Conservation (phyloP, 1,140 invertebrate genomes). For the Drosophila micromelanica region DNA sequence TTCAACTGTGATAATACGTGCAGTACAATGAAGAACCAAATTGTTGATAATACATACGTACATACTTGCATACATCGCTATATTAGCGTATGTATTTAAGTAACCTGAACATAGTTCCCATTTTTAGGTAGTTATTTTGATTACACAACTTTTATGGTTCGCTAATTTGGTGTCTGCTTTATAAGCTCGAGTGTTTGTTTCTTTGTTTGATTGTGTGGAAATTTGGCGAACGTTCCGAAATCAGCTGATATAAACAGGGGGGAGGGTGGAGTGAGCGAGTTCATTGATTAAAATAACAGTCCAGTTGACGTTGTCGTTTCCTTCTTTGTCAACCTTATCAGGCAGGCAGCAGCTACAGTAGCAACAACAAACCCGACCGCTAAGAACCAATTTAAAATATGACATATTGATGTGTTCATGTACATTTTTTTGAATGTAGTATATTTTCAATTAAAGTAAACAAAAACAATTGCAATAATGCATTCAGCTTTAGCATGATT, state of each 20-base stretch:
- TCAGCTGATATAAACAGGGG: slow-evolving; percentile 46
- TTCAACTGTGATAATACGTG: slow-evolving; percentile 17
- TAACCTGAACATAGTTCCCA: not conserved
- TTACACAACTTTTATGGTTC: not conserved
- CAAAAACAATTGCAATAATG: slow-evolving; percentile 31
- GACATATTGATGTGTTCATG: slow-evolving; percentile 6
- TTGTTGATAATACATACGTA: not conserved
- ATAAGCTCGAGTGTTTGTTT: slow-evolving; percentile 33
- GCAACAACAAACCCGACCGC: slow-evolving; percentile 35
- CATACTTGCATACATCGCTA: not conserved
- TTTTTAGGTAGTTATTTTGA: not conserved
- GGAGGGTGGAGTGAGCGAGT: slow-evolving; percentile 44
- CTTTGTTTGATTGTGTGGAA: slow-evolving; percentile 7
- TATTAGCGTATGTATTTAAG: not conserved
- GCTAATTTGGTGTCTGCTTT: slow-evolving; percentile 10
- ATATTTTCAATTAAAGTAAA: slow-evolving; percentile 26
- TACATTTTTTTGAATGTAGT: slow-evolving; percentile 14
- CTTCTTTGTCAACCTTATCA: slow-evolving; percentile 71
- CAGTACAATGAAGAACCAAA: slow-evolving; percentile 15
- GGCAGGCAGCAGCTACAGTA: slow-evolving; percentile 15
- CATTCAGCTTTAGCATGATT: slow-evolving; percentile 11
- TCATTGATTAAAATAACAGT: slow-evolving; percentile 72
- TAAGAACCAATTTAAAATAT: slow-evolving; percentile 57
- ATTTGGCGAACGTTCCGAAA: slow-evolving; percentile 20
- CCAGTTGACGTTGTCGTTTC: slow-evolving; percentile 68